Percentiles rank a stretch among this genome's conserved stretches.
Evolutionary conservation across 2,113 vertebrate species (phyloP).

Genomic region (Dolichotis patagonum): DNA sequence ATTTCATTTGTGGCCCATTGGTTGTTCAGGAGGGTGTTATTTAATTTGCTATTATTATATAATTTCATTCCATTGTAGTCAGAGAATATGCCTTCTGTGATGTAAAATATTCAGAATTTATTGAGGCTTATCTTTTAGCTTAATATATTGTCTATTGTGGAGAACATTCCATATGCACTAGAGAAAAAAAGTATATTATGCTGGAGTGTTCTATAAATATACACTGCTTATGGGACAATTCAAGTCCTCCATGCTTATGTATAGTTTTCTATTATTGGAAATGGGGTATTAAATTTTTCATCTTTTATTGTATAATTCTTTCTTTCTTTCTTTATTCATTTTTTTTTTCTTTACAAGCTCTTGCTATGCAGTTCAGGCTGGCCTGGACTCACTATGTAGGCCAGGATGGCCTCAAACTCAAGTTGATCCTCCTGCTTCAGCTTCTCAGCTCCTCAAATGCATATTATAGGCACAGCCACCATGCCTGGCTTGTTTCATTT

Average conservation of each 20-base stretch:
- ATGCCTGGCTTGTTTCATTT: neutral
- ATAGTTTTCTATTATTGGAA: neutral
- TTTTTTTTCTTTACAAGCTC: neutral
- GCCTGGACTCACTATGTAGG: neutral
- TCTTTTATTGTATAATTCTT: neutral
- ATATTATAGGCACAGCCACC: neutral
- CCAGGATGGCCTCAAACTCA: neutral
- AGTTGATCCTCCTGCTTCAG: neutral
- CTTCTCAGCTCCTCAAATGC: neutral
- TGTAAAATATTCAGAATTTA: neutral
- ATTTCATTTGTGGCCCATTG: too few relatives aligned
- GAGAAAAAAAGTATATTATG: neutral
- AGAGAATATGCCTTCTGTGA: neutral
- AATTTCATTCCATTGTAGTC: neutral
- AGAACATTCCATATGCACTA: neutral
- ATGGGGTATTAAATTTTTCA: neutral
- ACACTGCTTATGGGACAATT: neutral
- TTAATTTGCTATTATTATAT: conserved; percentile 1
- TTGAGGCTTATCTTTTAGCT: neutral
- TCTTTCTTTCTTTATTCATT: neutral
- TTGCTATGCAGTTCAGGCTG: neutral
- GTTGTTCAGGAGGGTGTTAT: too few relatives aligned
- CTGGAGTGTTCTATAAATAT: neutral
- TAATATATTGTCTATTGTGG: neutral
- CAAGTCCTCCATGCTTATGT: neutral